Evolutionary conservation across 2,113 vertebrate species (phyloP).

Genomic region (Callorhinus ursinus): DNA sequence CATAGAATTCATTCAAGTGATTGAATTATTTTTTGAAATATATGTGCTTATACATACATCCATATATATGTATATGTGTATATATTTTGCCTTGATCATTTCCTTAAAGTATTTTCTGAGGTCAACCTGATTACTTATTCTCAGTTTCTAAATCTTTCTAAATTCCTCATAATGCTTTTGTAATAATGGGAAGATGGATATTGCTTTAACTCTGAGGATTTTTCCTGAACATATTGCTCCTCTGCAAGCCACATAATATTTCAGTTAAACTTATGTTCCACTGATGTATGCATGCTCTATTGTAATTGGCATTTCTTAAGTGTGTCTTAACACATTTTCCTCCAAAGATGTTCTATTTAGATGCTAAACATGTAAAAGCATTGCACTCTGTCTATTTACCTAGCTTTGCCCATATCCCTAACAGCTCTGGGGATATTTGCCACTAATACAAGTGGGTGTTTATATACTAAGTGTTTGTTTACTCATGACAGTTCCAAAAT

Average conservation of each 20-base stretch:
- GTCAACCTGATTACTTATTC: background rate
- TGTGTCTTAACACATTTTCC: background rate
- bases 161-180: background rate
- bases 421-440: background rate
- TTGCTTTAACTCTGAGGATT: background rate
- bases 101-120: background rate
- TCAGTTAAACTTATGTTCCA: background rate
- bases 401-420: conserved; percentile 47
- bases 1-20: background rate
- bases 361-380: background rate
- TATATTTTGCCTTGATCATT: background rate
- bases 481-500: conserved; percentile 53
- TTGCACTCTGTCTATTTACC: conserved; percentile 34
- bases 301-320: conserved; percentile 3
- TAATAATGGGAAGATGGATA: background rate
- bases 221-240: background rate
- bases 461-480: conserved; percentile 55
- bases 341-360: background rate
- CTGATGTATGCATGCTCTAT: background rate
- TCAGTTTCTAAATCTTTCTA: background rate
- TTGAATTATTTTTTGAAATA: background rate
- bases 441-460: conserved; percentile 43
- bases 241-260: background rate
- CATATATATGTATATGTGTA: fast-evolving
- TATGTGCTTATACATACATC: background rate